Evolutionary conservation across 2,113 vertebrate species (phyloP), one percentile per base, ranked within the genome.

Genomic region (Pangasianodon gigas): DNA sequence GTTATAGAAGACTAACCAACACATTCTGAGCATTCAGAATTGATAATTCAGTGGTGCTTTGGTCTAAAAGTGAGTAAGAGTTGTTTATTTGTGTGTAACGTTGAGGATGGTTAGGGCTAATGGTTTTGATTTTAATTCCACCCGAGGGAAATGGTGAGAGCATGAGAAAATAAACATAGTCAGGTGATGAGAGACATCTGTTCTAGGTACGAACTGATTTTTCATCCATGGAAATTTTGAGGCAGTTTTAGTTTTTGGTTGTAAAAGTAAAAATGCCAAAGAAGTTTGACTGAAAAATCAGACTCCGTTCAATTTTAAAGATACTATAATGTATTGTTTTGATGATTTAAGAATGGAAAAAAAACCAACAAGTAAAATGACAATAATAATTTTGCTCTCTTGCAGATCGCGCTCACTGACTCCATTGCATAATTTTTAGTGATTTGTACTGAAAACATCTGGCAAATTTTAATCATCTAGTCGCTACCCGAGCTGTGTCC

Each of bases 101-200:
- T 46, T 65, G 24, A 84, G 82, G 82, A 85, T n/a, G 60, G 84
- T 85, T 67, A 67, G 60, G 60, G 21, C 14, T 67, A 84, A 84
- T 3, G 82, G n/a, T 71, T 86, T 86, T 69, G 77, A 82, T 67
- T 60, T 65, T 67, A 82, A 88, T 82, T 82, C 87, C 46, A 69
- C 75, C 37, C 14, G 9, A 77, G 71, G 54, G 86, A 87, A 65
- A 32, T 37, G 44, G 44, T 87, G 87, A 81, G 87, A 46, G 71
- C 75, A 65, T 88, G 19, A 80, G 74, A 79, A 65, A 82, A 82
- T 67, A 88, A 88, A 81, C 58, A 52, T 52, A 65, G 26, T 58
- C 41, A 60, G 56, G 86, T 81, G 87, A 81, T 46, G 54, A 62
- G n/a, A 88, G 87, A 69, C 87, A 69, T 69, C 29, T 82, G 60